Evolutionary conservation across 2,113 vertebrate genomes (phyloP), one percentile per base, ranked within the genome.

Genomic region (Amblyornis subalaris): DNA sequence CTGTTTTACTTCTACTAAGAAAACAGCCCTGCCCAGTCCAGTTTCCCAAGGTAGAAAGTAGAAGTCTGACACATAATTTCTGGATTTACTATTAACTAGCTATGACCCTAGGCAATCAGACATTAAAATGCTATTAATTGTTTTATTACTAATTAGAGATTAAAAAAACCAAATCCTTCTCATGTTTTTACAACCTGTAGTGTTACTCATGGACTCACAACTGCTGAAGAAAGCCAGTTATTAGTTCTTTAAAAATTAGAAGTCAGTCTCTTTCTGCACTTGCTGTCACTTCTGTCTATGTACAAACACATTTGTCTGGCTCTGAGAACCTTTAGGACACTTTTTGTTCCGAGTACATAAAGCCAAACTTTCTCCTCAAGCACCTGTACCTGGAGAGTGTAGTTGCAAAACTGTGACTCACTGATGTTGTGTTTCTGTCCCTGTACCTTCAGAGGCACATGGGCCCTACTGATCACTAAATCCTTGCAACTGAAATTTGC

Each of bases 21-120:
- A 70, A 86, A 66, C 15, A 67, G 25, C 11, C 48, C 47, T 85
- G 44, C 21, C 45, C 38, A 25, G 23, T 73, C 21, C 38, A 36
- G 42, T 42, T 71, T 81, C 23, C 53, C 4, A 17, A 31, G 35
- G 22, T 38, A 55, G 61, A 89, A 78, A 83, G 33, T 4, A 35
- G 47, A 84, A 58, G 9, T 42, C 19, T 61, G 22, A 75, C 40
- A 67, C 24, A 18, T 38, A 12, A 58, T 70, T 93, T 66, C 85
- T 55, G 50, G 26, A 47, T 88, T 94, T 83, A 23, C 35, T 66
- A 90, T 95, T 95, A 96, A 96, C 90, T 35, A 85, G 26, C 29
- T 67, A 28, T 48, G 29, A 80, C 94, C 42, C 44, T 38, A 71
- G 85, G 75, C 67, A 57, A 40, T 18, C 31, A 70, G 88, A 74